phyloP scores from a whole-genome alignment of 30 jellyfish, hydroid and myxozoan genomes.

The Euphysa ruthae region DNA sequence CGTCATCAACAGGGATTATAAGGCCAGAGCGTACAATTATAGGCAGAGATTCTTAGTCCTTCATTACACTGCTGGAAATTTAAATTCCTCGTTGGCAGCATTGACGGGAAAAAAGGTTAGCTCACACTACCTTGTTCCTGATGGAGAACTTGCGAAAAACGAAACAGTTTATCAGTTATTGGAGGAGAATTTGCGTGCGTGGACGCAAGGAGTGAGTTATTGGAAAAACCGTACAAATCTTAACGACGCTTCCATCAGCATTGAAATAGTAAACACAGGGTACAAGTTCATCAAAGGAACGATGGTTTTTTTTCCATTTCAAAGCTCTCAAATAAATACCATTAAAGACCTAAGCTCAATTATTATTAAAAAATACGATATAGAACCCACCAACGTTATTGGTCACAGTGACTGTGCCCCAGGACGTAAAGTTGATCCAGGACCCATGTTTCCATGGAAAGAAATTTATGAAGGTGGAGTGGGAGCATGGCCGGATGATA shows the following conservation, averaged over 20 bases:
- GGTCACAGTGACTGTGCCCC: constrained; percentile 48
- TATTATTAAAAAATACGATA: constrained; percentile 17
- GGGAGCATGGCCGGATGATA: constrained; percentile 47
- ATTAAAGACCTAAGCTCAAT: constrained; percentile 21
- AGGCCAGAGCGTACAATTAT: constrained; percentile 25
- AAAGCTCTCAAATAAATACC: constrained; percentile 7
- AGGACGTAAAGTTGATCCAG: constrained; percentile 41
- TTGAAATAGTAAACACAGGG: constrained; percentile 34
- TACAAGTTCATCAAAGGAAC: not conserved
- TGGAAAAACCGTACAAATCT: constrained; percentile 30
- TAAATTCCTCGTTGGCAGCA: not conserved
- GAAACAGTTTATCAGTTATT: constrained; percentile 16
- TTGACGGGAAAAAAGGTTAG: constrained; percentile 23
- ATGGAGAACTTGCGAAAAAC: constrained; percentile 9
- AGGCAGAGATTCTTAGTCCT: constrained; percentile 25
- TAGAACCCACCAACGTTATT: constrained; percentile 32
- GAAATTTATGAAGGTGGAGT: constrained; percentile 19
- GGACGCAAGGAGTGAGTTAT: constrained; percentile 40
- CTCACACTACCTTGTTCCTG: constrained; percentile 38
- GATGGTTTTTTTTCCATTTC: not conserved
- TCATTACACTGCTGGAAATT: constrained; percentile 27
- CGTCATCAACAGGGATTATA: not conserved
- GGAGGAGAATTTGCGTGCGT: constrained; percentile 35
- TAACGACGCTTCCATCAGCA: constrained; percentile 21
- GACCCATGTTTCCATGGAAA: constrained; percentile 42